These are phyloP conservation scores for Pecten maximus DNA, from an alignment of 2,888 invertebrate species.

Conservation along the genomic window DNA sequence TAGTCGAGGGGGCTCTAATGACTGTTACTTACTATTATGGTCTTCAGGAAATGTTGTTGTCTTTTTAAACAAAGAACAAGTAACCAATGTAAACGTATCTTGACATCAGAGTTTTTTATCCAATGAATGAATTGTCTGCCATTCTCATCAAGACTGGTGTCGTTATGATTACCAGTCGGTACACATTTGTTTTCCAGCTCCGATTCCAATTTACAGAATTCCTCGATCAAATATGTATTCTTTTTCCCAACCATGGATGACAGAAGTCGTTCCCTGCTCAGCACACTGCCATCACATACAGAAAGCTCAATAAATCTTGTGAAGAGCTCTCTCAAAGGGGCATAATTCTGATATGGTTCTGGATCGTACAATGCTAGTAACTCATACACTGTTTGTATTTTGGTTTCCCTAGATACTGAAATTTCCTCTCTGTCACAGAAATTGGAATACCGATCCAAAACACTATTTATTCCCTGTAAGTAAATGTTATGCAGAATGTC, in stretches of 20 bases:
- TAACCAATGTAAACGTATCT: conserved; percentile 71
- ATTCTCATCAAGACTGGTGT: conserved; percentile 60
- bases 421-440: conserved; percentile 36
- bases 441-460: conserved; percentile 64
- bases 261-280: conserved; percentile 65
- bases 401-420: conserved; percentile 49
- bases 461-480: conserved; percentile 65
- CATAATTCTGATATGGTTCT: conserved; percentile 66
- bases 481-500: conserved; percentile 70
- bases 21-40: conserved; percentile 69
- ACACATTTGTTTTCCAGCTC: conserved; percentile 62
- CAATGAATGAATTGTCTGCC: conserved; percentile 69
- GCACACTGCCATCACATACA: conserved; percentile 46
- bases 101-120: conserved; percentile 59
- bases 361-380: conserved; percentile 72
- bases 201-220: conserved; percentile 69
- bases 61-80: conserved; percentile 69
- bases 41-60: conserved; percentile 73
- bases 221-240: conserved; percentile 68
- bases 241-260: conserved; percentile 71
- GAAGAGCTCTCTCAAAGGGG: conserved; percentile 69
- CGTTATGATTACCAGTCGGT: conserved; percentile 55
- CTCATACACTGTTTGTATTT: conserved; percentile 58
- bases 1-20: too few relatives aligned
- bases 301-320: conserved; percentile 66